Evolutionary conservation across 2,113 vertebrate species (phyloP).

Genomic region (Neodon shergylaensis): DNA sequence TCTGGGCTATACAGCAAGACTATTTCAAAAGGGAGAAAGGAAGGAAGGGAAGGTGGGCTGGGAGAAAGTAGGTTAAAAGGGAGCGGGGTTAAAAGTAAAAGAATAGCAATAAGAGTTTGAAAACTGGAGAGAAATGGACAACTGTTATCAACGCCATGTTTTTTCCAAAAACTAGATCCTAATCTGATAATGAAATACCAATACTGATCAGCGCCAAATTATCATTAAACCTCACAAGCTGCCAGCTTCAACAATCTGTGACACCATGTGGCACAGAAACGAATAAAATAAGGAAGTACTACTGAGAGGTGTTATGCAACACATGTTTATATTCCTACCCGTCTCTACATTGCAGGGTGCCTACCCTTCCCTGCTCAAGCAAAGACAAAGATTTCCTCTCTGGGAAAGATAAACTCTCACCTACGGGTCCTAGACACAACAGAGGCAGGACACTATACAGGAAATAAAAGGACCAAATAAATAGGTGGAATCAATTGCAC

Average conservation of each 20-base stretch:
- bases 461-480: neutral
- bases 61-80: fast-evolving
- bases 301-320: neutral
- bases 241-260: neutral
- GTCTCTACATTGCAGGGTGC: neutral
- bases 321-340: neutral
- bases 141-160: neutral
- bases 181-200: neutral
- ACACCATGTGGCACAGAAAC: too few relatives aligned
- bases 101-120: neutral
- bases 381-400: neutral
- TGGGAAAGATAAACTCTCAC: neutral
- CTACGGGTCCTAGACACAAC: neutral
- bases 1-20: neutral
- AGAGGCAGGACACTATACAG: neutral
- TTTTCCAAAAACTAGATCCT: neutral
- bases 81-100: neutral
- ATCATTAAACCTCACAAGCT: neutral
- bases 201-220: neutral
- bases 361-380: neutral
- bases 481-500: neutral
- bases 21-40: neutral
- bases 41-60: too few relatives aligned
- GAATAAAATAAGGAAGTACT: neutral
- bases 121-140: neutral